Base-by-base conservation (phyloP, 2,113 vertebrate species). In the Ictalurus punctatus region DNA sequence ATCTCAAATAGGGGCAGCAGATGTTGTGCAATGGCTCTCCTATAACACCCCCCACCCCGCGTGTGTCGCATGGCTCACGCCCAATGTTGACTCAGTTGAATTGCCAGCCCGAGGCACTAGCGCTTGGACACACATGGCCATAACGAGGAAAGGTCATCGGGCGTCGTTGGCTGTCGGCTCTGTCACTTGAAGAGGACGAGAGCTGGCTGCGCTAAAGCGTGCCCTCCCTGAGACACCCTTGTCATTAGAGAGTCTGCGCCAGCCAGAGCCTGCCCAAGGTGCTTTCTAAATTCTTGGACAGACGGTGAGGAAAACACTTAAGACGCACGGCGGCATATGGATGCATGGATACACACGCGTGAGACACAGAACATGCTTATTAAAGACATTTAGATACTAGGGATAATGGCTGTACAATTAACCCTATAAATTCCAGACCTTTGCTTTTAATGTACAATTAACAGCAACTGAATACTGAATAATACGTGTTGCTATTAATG, bases 61-160 rank as follows among this genome's bases (percentile, higher is more conserved):
- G 85, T 78, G 65, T 81, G 79, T 37, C 52, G 83, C 71, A 84
- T 89, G 79, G 85, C 67, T 76, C 80, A 52, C 74, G 76, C 88
- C 58, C 88, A 93, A 89, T 95, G 95, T 95, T 96, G 95, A 95
- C 95, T 95, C 94, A 93, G 94, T 94, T 93, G 93, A 95, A 95
- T 96, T 95, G 93, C 94, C 94, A 91, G 94, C 95, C 94, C 89
- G 83, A 93, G 95, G 95, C 95, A 23, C 88, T 91, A 89, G 91
- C 63, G 93, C 34, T 83, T 92, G 94, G 91, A 93, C 93, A 95
- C 94, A 94, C 94, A 94, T 91, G 94, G 93, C 95, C 92, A 93
- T 95, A 95, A 95, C 94, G 95, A 96, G 93, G 85, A 95, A 95
- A 96, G 95, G 95, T 96, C 95, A 95, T 90, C 73, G 89, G 92